Evolutionary conservation across 2,888 invertebrate genomes (phyloP).

Genomic region (Arrhopalites spinosus): DNA sequence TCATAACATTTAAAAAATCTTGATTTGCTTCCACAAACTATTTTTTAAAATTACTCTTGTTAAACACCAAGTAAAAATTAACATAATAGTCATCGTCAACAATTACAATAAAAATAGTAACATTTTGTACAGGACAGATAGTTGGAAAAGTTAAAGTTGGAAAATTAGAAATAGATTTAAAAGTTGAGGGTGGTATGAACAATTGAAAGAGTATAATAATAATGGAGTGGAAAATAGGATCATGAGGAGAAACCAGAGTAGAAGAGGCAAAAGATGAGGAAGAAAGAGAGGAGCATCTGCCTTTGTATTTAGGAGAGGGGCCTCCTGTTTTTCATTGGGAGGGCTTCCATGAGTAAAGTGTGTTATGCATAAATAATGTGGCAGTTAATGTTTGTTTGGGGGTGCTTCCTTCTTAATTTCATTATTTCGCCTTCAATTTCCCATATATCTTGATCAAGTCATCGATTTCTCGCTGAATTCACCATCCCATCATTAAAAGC

Average conservation of each 20-base stretch:
- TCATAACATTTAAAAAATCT: too few species aligned
- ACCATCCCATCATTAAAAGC: constrained; percentile 56
- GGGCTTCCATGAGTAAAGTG: constrained; percentile 31
- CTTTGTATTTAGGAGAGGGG: neutral
- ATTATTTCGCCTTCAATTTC: constrained; percentile 55
- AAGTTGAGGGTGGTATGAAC: too few species aligned
- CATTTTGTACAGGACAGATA: too few species aligned
- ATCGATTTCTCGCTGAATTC: constrained; percentile 56
- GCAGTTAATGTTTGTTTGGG: constrained; percentile 55
- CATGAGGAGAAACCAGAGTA: neutral
- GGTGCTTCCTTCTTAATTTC: constrained; percentile 55
- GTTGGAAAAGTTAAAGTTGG: too few species aligned
- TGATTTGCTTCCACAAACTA: too few species aligned
- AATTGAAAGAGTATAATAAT: neutral
- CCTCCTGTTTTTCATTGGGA: constrained; percentile 9
- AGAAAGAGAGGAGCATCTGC: neutral
- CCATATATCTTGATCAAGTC: constrained; percentile 57
- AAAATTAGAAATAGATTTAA: neutral
- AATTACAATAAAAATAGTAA: too few species aligned
- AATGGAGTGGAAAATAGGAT: neutral
- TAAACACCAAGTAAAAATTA: too few species aligned
- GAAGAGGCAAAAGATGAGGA: neutral
- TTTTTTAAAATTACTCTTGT: too few species aligned
- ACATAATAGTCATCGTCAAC: too few species aligned
- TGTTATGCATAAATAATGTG: constrained; percentile 56